Percentiles rank a stretch among this genome's conserved stretches.
phyloP scores from a whole-genome alignment of 2,113 vertebrate species.

The Ciconia boyciana region DNA sequence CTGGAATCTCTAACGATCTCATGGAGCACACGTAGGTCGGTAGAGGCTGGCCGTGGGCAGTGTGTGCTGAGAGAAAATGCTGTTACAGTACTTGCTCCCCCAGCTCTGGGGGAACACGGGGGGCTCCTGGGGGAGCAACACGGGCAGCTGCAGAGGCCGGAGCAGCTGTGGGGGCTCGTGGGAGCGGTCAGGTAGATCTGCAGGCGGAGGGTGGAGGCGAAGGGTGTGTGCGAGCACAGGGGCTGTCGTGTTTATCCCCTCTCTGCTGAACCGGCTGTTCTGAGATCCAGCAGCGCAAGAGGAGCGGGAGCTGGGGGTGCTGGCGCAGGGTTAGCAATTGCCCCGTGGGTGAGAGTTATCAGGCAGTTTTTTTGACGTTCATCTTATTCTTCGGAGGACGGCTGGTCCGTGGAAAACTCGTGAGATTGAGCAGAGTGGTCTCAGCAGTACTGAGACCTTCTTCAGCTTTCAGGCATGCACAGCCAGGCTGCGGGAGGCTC shows the following conservation, averaged over 20 bases:
- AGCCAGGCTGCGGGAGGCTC: fast-evolving
- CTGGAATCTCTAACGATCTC: background rate
- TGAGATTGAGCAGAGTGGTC: background rate
- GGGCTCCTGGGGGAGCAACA: background rate
- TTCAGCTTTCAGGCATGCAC: background rate
- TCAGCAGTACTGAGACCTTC: too few species aligned
- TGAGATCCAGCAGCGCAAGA: background rate
- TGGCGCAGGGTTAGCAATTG: background rate
- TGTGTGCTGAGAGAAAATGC: background rate
- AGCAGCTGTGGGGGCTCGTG: background rate
- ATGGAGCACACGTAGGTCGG: background rate
- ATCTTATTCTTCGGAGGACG: fast-evolving
- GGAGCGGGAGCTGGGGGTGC: background rate
- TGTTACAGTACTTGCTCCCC: conserved; percentile 29
- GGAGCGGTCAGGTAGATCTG: conserved; percentile 69
- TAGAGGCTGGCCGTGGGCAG: background rate
- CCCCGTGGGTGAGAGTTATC: fast-evolving
- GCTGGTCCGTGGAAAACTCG: too few species aligned
- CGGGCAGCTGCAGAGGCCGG: background rate
- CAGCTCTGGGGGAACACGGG: conserved; percentile 23
- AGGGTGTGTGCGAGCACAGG: too few species aligned
- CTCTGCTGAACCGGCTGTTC: background rate
- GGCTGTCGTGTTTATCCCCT: background rate
- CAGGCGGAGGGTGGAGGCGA: background rate
- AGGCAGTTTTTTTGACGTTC: background rate